These are phyloP conservation scores for Thyatira batis DNA, from an alignment of 2,888 invertebrate genomes.

Conservation along the genomic window DNA sequence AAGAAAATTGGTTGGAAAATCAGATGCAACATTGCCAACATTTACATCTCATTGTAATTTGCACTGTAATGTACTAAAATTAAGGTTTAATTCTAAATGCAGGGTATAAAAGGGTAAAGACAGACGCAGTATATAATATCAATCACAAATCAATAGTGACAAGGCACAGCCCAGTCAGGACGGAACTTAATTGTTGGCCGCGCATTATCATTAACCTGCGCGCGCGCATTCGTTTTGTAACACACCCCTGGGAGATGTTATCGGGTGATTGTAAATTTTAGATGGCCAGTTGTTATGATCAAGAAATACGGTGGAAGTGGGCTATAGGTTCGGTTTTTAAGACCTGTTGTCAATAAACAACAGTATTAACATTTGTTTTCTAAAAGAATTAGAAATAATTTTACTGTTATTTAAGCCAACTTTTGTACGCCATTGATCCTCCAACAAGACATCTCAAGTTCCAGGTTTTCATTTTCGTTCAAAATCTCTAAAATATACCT, in stretches of 20 bases:
- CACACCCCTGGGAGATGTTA: conserved; percentile 39
- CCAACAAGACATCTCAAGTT: too few relatives aligned
- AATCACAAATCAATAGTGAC: conserved; percentile 77
- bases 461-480: too few relatives aligned
- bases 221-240: conserved; percentile 34
- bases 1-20: neutral
- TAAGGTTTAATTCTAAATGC: neutral
- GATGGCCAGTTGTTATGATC: conserved; percentile 40
- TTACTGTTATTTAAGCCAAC: too few relatives aligned
- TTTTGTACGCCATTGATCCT: too few relatives aligned
- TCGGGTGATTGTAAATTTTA: conserved; percentile 49
- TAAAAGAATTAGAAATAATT: too few relatives aligned
- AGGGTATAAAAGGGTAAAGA: neutral
- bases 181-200: conserved; percentile 67
- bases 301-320: too few relatives aligned
- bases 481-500: too few relatives aligned
- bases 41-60: neutral
- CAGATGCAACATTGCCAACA: neutral
- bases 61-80: neutral
- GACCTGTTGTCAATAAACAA: too few relatives aligned
- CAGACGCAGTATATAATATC: conserved; percentile 58
- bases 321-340: neutral
- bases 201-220: conserved; percentile 65
- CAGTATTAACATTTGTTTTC: too few relatives aligned
- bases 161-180: conserved; percentile 63